Evolutionary conservation across 1,140 invertebrate species (phyloP).

Genomic region (Ruditapes philippinarum): DNA sequence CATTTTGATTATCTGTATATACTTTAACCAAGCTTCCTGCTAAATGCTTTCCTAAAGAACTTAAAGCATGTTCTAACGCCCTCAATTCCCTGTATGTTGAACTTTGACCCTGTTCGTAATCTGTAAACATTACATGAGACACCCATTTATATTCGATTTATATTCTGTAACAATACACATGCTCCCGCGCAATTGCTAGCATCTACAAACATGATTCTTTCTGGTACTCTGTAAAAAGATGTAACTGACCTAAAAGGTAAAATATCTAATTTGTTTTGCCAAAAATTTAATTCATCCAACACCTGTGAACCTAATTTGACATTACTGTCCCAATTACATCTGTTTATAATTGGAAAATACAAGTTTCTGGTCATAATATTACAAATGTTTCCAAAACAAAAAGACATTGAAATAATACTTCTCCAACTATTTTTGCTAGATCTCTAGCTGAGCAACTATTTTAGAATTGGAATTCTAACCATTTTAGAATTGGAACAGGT

Average conservation of each 20-base stretch:
- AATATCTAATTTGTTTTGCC: background rate
- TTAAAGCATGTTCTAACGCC: background rate
- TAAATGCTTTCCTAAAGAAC: background rate
- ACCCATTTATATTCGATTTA: constrained; percentile 11
- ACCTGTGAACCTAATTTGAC: background rate
- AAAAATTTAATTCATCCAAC: background rate
- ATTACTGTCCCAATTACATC: background rate
- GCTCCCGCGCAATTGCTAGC: constrained; percentile 22
- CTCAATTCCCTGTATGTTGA: background rate
- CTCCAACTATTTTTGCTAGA: background rate
- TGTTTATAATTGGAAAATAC: background rate
- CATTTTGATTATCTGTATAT: constrained; percentile 7
- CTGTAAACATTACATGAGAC: constrained; percentile 5
- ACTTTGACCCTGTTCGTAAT: background rate
- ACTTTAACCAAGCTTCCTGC: background rate
- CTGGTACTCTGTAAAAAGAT: background rate
- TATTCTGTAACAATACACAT: background rate
- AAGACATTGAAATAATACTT: constrained; percentile 14
- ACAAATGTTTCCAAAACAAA: too few species aligned
- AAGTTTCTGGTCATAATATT: constrained; percentile 12
- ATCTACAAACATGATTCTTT: too few species aligned
- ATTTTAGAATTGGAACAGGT: background rate
- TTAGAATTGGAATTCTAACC: background rate
- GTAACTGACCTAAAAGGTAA: background rate
- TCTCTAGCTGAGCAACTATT: background rate